phyloP scores from a whole-genome alignment of 2,888 invertebrate species.

The Hypomecis atomaria region DNA sequence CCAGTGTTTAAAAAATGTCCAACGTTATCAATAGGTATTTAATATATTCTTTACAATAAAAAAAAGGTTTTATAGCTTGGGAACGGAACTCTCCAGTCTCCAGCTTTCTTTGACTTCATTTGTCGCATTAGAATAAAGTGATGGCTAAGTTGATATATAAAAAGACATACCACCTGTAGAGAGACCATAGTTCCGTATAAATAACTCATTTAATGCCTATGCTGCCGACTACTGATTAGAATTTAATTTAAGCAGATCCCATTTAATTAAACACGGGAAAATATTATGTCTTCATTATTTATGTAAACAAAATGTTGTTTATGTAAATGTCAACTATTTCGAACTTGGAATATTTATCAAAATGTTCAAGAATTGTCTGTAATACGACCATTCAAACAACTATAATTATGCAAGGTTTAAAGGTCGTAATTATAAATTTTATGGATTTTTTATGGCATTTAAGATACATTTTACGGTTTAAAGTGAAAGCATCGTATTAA shows the following conservation, averaged over 20 bases:
- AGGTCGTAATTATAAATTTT: constrained; percentile 21
- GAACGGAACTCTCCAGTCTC: constrained; percentile 12
- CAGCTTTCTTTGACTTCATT: constrained; percentile 13
- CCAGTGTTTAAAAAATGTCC: constrained; percentile 21
- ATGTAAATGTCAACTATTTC: constrained; percentile 8
- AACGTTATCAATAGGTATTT: no score
- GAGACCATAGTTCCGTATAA: constrained; percentile 13
- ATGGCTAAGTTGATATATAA: constrained; percentile 13
- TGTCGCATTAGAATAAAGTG: constrained; percentile 13
- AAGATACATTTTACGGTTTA: constrained; percentile 29
- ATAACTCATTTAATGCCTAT: neutral
- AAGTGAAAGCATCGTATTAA: constrained; percentile 31
- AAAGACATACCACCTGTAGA: constrained; percentile 19
- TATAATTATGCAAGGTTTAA: constrained; percentile 10
- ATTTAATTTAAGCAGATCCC: constrained; percentile 1
- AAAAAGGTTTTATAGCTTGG: constrained; percentile 19
- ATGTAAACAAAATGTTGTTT: constrained; percentile 13
- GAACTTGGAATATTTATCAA: neutral
- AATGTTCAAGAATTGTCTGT: neutral
- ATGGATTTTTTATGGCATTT: constrained; percentile 17
- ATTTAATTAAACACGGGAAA: constrained; percentile 6
- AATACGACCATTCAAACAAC: neutral
- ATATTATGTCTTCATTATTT: constrained; percentile 15
- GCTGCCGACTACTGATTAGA: neutral
- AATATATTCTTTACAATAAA: neutral